Evolutionary conservation across 2,888 invertebrate species (phyloP).

Genomic region (Epirrita christyi): DNA sequence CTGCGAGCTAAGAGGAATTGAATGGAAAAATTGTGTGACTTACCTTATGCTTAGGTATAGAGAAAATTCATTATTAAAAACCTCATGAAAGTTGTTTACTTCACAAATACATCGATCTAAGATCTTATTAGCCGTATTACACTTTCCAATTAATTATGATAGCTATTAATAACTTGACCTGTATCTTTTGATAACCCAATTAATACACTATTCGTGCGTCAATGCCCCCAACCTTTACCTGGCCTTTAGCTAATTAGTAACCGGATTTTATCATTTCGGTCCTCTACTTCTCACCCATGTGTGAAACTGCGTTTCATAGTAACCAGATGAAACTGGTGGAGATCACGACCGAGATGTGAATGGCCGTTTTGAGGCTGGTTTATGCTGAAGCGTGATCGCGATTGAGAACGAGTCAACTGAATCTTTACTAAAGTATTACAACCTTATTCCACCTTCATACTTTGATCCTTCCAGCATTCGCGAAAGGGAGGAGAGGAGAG

Average conservation of each 20-base stretch:
- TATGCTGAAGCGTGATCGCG: neutral
- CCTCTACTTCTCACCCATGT: conserved; percentile 17
- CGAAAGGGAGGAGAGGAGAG: no score
- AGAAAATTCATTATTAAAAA: no score
- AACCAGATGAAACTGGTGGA: conserved; percentile 13
- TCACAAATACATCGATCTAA: neutral
- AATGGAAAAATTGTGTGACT: neutral
- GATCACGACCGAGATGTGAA: conserved; percentile 8
- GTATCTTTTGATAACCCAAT: conserved; percentile 18
- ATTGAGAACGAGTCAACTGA: neutral
- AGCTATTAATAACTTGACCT: conserved; percentile 18
- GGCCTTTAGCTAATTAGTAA: conserved; percentile 42
- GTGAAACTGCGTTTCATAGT: conserved; percentile 7
- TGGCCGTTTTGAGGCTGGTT: conserved; percentile 1
- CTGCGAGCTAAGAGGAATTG: neutral
- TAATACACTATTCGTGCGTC: conserved; percentile 53
- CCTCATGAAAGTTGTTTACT: neutral
- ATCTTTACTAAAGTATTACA: no score
- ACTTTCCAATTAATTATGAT: neutral
- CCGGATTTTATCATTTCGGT: conserved; percentile 37
- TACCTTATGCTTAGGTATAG: neutral
- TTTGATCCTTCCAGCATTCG: no score
- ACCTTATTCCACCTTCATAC: no score
- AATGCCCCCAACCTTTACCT: conserved; percentile 52
- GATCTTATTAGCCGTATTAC: neutral